Base-by-base conservation (phyloP, 1,140 invertebrate genomes). In the Acromyrmex heyeri region DNA sequence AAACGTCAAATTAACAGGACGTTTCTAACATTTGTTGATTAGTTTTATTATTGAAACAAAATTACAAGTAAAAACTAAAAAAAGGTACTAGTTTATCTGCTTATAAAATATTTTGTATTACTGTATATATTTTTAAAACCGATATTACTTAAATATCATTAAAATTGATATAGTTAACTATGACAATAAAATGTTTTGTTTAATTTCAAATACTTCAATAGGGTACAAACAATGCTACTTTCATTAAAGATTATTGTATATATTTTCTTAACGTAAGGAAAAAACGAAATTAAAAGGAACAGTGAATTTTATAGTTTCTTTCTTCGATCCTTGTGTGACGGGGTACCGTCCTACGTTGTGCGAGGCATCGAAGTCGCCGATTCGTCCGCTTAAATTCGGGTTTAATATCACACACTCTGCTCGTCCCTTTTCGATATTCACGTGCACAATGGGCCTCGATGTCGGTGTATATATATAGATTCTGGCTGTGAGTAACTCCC, bases 281-380 rank as follows among this genome's bases (percentile, higher is more conserved):
- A 62, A 69, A 62, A 69, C 1, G 18, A 16, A 24, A 53, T 34
- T 21, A 18, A 55, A 18, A 55, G 6, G n/a, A 14, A 81, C 0
- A 48, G 21, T 3, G 8, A n/a, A 24, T 70, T 57, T 55, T 44
- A 48, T 21, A 24, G 16, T 61, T 83, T 75, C 69, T 83, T 83
- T 75, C 55, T 30, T 83, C 79, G 79, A 27, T 59, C 34, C 64
- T 81, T 48, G 34, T 44, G 1, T 44, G 55, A 61, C 55, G 69
- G 34, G 64, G 67, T 62, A 48, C 57, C 79, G 79, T 83, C 57
- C 55, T 75, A 75, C 75, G 65, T 67, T 12, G 72, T 57, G 90
- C 89, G 89, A 90, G 85, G 90, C 90, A 91, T 91, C 90, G 90
- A 91, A 91, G 89, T 91, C 89, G 89, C 90, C 90, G 83, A 86